These are phyloP conservation scores for Eurystomus gularis DNA, from an alignment of 2,113 vertebrate species.

Conservation along the genomic window DNA sequence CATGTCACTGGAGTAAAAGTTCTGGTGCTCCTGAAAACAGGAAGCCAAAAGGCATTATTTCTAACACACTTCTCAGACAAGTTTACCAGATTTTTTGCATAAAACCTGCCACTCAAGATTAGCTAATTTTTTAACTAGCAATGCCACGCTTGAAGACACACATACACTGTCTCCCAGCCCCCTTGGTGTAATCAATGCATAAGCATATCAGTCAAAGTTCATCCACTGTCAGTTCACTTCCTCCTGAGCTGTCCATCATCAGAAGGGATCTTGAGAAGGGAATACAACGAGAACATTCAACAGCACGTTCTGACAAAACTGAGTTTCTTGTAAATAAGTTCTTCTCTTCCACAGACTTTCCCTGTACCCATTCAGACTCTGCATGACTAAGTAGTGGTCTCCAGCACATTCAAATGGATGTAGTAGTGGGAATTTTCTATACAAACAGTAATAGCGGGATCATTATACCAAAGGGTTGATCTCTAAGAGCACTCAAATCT, in stretches of 20 bases:
- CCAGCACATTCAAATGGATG: neutral
- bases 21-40: slow-evolving; percentile 83
- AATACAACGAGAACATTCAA: neutral
- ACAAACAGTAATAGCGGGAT: neutral
- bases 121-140: neutral
- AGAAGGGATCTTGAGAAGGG: neutral
- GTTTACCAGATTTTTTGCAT: neutral
- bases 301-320: neutral
- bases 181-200: neutral
- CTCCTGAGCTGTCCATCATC: neutral
- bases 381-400: neutral
- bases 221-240: neutral
- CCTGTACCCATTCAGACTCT: neutral
- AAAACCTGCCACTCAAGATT: neutral
- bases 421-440: neutral
- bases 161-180: neutral
- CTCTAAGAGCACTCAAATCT: neutral
- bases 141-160: neutral
- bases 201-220: neutral
- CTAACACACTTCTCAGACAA: neutral
- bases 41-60: neutral
- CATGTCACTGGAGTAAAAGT: slow-evolving; percentile 84
- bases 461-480: neutral
- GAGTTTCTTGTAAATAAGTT: neutral
- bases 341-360: fast-evolving